Percentiles rank a stretch among this genome's conserved stretches.
These are phyloP conservation scores for Xylota segnis DNA, from an alignment of 2,888 invertebrate genomes.

Conservation along the genomic window DNA sequence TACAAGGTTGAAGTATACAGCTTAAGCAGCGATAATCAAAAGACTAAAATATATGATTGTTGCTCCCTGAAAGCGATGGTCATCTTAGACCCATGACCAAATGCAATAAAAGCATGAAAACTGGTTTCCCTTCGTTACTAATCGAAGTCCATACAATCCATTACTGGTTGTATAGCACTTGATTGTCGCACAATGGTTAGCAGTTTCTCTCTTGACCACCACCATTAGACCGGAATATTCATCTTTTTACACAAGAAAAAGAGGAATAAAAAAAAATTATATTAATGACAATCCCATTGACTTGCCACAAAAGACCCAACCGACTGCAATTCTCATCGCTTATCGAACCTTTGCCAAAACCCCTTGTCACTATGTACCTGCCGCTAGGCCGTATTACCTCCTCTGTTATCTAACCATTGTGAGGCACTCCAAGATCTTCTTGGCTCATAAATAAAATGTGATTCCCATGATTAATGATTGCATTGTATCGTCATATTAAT, in stretches of 20 bases:
- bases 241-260: constrained; percentile 19
- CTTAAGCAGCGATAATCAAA: too few relatives aligned
- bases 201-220: constrained; percentile 50
- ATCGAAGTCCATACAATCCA: constrained; percentile 30
- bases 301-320: constrained; percentile 53
- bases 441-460: constrained; percentile 64
- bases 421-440: constrained; percentile 53
- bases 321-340: constrained; percentile 47
- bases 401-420: constrained; percentile 46
- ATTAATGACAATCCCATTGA: constrained; percentile 57
- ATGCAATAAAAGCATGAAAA: neutral
- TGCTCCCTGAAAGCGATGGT: neutral
- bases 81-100: neutral
- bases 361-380: constrained; percentile 1
- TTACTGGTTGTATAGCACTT: constrained; percentile 25
- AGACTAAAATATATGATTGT: too few relatives aligned
- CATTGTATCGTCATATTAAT: constrained; percentile 61
- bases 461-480: constrained; percentile 69
- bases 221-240: constrained; percentile 55
- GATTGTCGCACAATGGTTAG: constrained; percentile 32
- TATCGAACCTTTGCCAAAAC: constrained; percentile 46
- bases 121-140: neutral
- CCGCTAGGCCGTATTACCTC: neutral
- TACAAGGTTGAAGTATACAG: too few relatives aligned
- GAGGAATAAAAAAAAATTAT: constrained; percentile 23